Evolutionary conservation across 2,113 vertebrate genomes (phyloP).

Genomic region (Natator depressus): DNA sequence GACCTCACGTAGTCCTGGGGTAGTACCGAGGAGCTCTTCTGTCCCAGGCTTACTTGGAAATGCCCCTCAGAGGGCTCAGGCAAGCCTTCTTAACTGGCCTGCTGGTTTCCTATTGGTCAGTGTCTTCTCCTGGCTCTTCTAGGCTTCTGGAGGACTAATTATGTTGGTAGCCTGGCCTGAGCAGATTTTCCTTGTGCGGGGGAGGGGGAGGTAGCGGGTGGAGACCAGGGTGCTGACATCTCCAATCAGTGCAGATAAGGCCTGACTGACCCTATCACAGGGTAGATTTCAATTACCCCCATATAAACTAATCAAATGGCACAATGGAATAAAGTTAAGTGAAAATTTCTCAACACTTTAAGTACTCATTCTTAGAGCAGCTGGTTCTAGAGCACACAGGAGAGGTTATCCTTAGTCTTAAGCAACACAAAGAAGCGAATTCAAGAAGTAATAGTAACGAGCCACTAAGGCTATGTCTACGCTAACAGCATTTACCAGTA

Average conservation of each 20-base stretch:
- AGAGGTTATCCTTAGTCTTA: not conserved
- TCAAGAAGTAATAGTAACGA: not conserved
- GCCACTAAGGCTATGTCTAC: not conserved
- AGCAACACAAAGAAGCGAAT: not conserved
- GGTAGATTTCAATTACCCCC: not conserved
- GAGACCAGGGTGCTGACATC: not conserved
- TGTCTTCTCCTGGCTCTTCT: not conserved
- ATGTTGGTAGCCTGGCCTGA: not conserved
- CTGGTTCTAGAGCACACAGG: not conserved
- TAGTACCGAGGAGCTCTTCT: not conserved
- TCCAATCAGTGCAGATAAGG: not conserved
- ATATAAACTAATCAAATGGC: not conserved
- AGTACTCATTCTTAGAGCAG: not conserved
- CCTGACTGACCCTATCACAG: not conserved
- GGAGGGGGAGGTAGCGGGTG: too few species aligned
- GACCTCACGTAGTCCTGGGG: not conserved
- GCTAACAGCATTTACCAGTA: not conserved
- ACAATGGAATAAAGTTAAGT: too few species aligned
- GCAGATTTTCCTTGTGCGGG: not conserved
- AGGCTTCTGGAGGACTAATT: not conserved
- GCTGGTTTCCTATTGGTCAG: not conserved
- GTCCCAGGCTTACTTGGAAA: not conserved
- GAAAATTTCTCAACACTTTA: not conserved
- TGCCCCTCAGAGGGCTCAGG: not conserved
- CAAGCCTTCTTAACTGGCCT: not conserved